phyloP scores from a whole-genome alignment of 2,113 vertebrate species.

The Ochotona curzoniae region DNA sequence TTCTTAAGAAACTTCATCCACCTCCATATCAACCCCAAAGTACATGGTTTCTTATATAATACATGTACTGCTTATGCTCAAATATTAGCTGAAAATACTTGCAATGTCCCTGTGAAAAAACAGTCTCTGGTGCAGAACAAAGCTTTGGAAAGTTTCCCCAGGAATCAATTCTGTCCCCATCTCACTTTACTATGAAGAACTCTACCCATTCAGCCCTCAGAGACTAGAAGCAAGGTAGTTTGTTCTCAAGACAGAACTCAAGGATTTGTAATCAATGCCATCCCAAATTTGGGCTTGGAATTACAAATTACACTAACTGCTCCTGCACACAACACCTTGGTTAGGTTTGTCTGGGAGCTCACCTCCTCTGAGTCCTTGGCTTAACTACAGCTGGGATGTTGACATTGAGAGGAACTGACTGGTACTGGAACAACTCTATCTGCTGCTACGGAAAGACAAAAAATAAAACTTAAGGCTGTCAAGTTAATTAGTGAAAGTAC shows the following conservation, averaged over 20 bases:
- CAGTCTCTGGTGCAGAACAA: background rate
- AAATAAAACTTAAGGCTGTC: background rate
- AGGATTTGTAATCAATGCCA: background rate
- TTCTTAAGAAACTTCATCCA: background rate
- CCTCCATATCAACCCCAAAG: background rate
- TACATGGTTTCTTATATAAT: background rate
- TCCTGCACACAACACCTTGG: background rate
- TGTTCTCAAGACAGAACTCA: background rate
- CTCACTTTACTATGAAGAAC: background rate
- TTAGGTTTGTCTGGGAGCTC: background rate
- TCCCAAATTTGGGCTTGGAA: background rate
- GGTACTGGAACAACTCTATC: fast-evolving
- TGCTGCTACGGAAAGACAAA: background rate
- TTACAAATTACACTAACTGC: background rate
- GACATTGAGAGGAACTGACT: background rate
- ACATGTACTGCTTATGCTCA: background rate
- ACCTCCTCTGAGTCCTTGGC: background rate
- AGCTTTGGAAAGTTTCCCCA: background rate
- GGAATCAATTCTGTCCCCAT: background rate
- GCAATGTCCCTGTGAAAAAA: background rate
- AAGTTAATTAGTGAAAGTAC: background rate
- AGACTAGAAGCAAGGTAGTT: fast-evolving
- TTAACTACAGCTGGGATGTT: background rate
- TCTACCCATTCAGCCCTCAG: background rate
- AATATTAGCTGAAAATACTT: background rate